These are phyloP conservation scores for Heliconius hortense DNA, from an alignment of 2,888 invertebrate species.

Conservation along the genomic window DNA sequence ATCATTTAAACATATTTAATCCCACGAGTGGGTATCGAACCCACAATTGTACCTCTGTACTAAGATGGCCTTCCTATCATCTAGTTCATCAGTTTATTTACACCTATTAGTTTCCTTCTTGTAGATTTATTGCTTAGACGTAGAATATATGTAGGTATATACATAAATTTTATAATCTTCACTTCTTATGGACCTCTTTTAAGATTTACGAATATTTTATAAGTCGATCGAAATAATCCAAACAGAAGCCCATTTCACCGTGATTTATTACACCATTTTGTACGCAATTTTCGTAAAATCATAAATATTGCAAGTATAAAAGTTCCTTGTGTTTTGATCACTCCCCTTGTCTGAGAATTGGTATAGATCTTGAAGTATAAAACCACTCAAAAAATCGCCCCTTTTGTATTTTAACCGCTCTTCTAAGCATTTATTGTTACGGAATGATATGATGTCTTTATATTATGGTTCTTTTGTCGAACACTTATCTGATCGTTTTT, in stretches of 20 bases:
- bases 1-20: background rate
- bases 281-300: conserved; percentile 35
- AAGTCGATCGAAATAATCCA: conserved; percentile 23
- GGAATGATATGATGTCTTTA: conserved; percentile 81
- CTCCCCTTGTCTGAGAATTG: conserved; percentile 74
- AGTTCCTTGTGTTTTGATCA: conserved; percentile 70
- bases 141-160: no score
- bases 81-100: background rate
- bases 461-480: conserved; percentile 70
- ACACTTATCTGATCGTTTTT: conserved; percentile 77
- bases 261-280: conserved; percentile 25
- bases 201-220: background rate
- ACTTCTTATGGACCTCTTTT: background rate
- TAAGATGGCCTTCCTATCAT: fast-evolving
- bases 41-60: background rate
- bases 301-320: conserved; percentile 45
- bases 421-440: conserved; percentile 76
- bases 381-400: conserved; percentile 63
- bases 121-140: background rate
- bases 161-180: background rate
- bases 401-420: conserved; percentile 76
- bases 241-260: conserved; percentile 20
- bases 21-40: background rate
- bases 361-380: conserved; percentile 47
- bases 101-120: background rate